These are phyloP conservation scores for Heterocephalus glaber DNA, from an alignment of 2,113 vertebrate genomes.

Conservation along the genomic window DNA sequence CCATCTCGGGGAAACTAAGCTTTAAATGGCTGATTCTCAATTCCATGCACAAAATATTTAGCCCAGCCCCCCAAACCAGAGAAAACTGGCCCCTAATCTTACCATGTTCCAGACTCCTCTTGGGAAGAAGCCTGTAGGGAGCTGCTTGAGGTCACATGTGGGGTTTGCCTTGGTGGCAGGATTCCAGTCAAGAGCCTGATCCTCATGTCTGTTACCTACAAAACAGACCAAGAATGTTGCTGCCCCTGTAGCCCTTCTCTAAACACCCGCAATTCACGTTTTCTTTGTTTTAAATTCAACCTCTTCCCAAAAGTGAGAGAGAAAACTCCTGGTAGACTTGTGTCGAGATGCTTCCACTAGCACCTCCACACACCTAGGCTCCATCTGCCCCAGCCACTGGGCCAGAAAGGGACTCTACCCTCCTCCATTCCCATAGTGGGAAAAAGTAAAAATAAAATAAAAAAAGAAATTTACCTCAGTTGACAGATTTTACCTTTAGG, in stretches of 20 bases:
- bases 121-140: not conserved
- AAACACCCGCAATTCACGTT: not conserved
- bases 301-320: conserved; percentile 27
- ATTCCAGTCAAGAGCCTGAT: not conserved
- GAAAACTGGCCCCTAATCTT: not conserved
- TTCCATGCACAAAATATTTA: not conserved
- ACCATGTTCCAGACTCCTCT: not conserved
- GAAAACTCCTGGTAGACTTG: conserved; percentile 18
- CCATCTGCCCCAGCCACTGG: conserved; percentile 55
- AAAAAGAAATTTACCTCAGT: too few relatives aligned
- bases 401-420: conserved; percentile 58
- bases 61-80: not conserved
- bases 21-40: not conserved
- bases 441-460: not conserved
- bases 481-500: conserved; percentile 81
- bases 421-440: conserved; percentile 60
- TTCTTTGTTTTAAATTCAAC: conserved; percentile 54
- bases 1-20: not conserved
- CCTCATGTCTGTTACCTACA: not conserved
- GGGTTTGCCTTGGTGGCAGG: not conserved
- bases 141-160: not conserved
- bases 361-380: conserved; percentile 44
- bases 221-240: conserved; percentile 66
- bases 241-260: conserved; percentile 70
- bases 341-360: not conserved